Evolutionary conservation across 2,888 invertebrate species (phyloP).

Genomic region (Sesia bembeciformis): DNA sequence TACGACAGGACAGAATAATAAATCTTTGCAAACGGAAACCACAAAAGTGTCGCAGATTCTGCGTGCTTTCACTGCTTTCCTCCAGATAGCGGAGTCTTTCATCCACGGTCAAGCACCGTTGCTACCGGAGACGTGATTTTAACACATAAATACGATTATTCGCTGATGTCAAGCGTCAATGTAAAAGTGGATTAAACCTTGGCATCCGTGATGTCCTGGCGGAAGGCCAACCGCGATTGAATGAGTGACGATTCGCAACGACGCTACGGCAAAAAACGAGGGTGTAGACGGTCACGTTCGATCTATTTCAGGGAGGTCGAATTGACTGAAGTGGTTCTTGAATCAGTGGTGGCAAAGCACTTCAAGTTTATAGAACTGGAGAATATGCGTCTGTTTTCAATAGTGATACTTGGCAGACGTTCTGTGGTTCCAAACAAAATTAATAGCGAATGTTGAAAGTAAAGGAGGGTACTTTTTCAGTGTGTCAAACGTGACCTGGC

Average conservation of each 20-base stretch:
- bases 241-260: slow-evolving; percentile 64
- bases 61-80: background rate
- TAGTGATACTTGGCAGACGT: background rate
- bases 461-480: slow-evolving; percentile 33
- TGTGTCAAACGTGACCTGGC: slow-evolving; percentile 56
- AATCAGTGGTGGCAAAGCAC: slow-evolving; percentile 46
- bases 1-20: no score
- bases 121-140: slow-evolving; percentile 23
- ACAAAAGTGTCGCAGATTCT: no score
- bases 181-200: slow-evolving; percentile 44
- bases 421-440: no score
- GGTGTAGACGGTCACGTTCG: slow-evolving; percentile 55
- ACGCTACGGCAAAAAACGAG: slow-evolving; percentile 32
- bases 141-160: slow-evolving; percentile 6
- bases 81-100: background rate
- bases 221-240: slow-evolving; percentile 62
- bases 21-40: no score
- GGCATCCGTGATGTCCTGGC: slow-evolving; percentile 54
- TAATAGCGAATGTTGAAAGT: slow-evolving; percentile 14
- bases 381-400: slow-evolving; percentile 33
- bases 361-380: slow-evolving; percentile 55
- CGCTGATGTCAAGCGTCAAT: background rate
- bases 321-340: slow-evolving; percentile 52
- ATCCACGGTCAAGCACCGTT: slow-evolving; percentile 7
- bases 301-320: slow-evolving; percentile 64